Evolutionary conservation across 2,888 invertebrate genomes (phyloP).

Genomic region (Synergus itoensis): DNA sequence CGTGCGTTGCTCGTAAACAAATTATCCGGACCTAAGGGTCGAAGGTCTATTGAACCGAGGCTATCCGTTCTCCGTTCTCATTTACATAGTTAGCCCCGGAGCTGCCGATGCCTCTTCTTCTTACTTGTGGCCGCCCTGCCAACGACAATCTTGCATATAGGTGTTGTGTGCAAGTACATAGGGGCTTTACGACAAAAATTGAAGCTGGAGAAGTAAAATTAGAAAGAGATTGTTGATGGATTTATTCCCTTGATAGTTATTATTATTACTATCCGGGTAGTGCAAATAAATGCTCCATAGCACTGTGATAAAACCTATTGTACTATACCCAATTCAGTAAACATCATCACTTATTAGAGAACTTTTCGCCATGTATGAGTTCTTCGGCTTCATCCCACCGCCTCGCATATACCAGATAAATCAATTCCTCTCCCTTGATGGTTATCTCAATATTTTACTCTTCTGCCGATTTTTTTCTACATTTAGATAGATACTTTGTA

Average conservation of each 20-base stretch:
- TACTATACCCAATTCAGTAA: too few species aligned
- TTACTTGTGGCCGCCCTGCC: conserved; percentile 38
- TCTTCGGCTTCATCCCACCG: too few species aligned
- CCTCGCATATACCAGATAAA: too few species aligned
- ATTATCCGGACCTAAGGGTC: conserved; percentile 78
- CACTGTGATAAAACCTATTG: too few species aligned
- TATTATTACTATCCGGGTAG: too few species aligned
- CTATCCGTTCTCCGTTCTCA: conserved; percentile 72
- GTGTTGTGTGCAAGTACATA: neutral
- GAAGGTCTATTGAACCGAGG: conserved; percentile 78
- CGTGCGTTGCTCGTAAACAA: conserved; percentile 77
- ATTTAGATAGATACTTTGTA: neutral
- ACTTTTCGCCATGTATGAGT: too few species aligned
- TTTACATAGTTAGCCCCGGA: conserved; percentile 75
- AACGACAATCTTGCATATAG: conserved; percentile 47
- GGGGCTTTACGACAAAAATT: neutral
- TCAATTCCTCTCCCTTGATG: neutral
- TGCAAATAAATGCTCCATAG: too few species aligned
- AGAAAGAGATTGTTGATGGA: too few species aligned
- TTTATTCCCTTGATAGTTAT: neutral
- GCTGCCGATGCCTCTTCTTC: conserved; percentile 68
- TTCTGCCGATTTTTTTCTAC: neutral
- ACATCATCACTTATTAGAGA: too few species aligned
- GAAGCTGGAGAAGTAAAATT: too few species aligned
- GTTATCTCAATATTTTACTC: too few species aligned